A percentile compares a stretch with the other conserved stretches of the same genome.
Evolutionary conservation across 2,888 invertebrate genomes (phyloP).

Genomic region (Norana najaformis): DNA sequence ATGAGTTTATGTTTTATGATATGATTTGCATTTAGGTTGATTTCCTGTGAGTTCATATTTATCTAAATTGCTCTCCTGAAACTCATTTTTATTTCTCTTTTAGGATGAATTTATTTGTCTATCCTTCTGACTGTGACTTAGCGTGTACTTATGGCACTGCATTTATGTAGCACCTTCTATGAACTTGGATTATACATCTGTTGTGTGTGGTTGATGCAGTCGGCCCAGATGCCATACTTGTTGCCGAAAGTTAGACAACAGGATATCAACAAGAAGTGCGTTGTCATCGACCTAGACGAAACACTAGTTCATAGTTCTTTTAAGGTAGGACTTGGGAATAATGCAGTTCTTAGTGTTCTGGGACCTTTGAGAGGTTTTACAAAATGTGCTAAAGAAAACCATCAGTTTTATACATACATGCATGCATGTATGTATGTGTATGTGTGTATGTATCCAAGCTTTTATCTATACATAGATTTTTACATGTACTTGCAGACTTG

Average conservation of each 20-base stretch:
- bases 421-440: not conserved
- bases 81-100: too few relatives aligned
- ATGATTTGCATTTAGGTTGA: too few relatives aligned
- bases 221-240: not conserved
- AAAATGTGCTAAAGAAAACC: too few relatives aligned
- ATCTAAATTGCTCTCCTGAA: too few relatives aligned
- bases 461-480: too few relatives aligned
- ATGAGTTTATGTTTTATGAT: too few relatives aligned
- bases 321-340: conserved; percentile 75
- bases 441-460: not conserved
- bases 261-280: conserved; percentile 92
- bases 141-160: too few relatives aligned
- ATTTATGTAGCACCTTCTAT: not conserved
- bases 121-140: too few relatives aligned
- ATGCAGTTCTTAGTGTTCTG: not conserved
- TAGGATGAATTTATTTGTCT: too few relatives aligned
- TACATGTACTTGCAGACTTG: too few relatives aligned
- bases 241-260: conserved; percentile 77
- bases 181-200: not conserved
- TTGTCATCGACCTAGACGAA: conserved; percentile 99
- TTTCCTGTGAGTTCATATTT: too few relatives aligned
- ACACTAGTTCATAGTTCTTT: conserved; percentile 99
- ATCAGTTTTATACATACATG: not conserved
- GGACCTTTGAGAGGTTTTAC: not conserved
- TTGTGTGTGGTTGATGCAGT: not conserved